Evolutionary conservation across 2,888 invertebrate genomes (phyloP), one percentile per base, ranked within the genome.

Genomic region (Ochropleura plecta): DNA sequence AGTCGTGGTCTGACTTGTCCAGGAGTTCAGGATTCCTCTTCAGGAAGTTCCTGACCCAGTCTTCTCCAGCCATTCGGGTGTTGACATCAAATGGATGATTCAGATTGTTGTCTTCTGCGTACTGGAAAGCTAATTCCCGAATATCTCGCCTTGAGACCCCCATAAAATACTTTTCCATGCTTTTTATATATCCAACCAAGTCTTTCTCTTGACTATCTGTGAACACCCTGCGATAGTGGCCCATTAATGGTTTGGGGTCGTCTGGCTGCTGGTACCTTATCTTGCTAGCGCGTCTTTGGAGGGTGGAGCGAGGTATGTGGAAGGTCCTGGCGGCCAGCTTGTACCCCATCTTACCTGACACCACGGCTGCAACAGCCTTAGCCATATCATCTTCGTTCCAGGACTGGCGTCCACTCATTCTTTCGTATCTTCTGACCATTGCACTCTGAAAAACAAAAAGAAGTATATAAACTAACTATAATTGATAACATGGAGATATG

Each of bases 311-410:
- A 57, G 96, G 96, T 86, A 96, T 96, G 89, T 95, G 96, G 90
- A 93, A 96, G 79, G 96, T 96, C 59, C 96, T 89, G 66, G 96
- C 96, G 16, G 96, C 96, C 46, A 96, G 90, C 85, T 96, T 96
- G 92, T 96, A 96, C 51, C 96, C 96, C 96, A 96, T 96, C 90
- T 96, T 96, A 81, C 96, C 96, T 65, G 96, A 95, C 12, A 96
- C 95, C 42, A 96, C 96, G 70, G 96, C 96, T 42, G 94, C 95
- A n/a, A 96, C 96, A 30, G 96, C 96, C 85, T 93, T 94, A 67
- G 96, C 96, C 96, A 96, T 96, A 76, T 96, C 96, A 82, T 95
- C 95, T 86, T 96, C 96, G 83, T 92, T 96, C 96, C 96, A 96
- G 79, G 96, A 94, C 92, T 96, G 96, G 79, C 96, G 95, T 78